Conservation (phyloP, 2,113 vertebrate genomes). For the Eurypyga helias region DNA sequence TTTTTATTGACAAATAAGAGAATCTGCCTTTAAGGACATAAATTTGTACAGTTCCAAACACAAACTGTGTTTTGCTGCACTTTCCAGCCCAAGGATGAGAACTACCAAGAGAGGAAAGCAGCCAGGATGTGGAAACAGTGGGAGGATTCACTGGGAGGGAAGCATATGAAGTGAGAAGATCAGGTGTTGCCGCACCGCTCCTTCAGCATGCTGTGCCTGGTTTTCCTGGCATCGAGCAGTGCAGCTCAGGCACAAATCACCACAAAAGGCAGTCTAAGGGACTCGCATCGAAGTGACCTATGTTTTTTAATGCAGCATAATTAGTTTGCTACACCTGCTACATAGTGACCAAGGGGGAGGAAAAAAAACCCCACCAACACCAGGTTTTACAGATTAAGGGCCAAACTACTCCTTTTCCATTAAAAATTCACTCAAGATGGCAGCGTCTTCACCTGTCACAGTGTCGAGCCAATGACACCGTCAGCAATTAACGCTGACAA, state of each 20-base stretch:
- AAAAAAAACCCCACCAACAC: neutral
- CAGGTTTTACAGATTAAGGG: neutral
- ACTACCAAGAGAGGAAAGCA: neutral
- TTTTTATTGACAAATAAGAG: neutral
- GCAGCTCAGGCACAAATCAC: neutral
- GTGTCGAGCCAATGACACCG: fast-evolving
- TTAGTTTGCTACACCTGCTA: neutral
- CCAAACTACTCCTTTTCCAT: neutral
- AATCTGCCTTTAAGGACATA: neutral
- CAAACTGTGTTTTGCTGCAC: neutral
- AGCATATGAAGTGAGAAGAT: neutral
- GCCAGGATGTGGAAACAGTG: neutral
- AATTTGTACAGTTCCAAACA: neutral
- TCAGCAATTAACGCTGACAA: neutral
- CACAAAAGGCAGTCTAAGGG: neutral
- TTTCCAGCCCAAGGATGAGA: neutral
- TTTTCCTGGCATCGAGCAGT: neutral
- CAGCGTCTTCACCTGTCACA: neutral
- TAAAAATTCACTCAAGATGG: neutral
- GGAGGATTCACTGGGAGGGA: neutral
- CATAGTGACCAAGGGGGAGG: neutral
- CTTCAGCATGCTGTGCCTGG: neutral
- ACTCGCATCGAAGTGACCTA: neutral
- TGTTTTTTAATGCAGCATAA: neutral
- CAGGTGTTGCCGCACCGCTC: neutral